Conservation (phyloP, 1,140 invertebrate species). For the Phortica variegata region DNA sequence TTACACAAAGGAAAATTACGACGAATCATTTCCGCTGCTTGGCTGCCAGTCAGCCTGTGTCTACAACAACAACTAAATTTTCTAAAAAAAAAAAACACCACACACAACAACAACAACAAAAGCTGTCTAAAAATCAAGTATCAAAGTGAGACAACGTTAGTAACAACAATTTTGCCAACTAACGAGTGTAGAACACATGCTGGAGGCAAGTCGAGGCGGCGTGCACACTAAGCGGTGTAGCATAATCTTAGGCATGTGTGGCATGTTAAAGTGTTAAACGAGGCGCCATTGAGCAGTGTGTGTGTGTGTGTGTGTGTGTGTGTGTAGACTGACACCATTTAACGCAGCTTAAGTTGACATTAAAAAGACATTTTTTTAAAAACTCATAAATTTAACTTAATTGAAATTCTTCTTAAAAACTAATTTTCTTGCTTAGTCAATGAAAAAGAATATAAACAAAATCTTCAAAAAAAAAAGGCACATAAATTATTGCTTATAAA, state of each 20-base stretch:
- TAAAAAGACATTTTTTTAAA: constrained; percentile 29
- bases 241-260: too few species aligned
- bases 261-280: too few species aligned
- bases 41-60: constrained; percentile 30
- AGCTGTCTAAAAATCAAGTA: not conserved
- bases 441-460: constrained; percentile 34
- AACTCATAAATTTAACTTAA: constrained; percentile 50
- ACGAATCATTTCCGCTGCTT: constrained; percentile 56
- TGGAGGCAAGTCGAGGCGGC: too few species aligned
- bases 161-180: too few species aligned
- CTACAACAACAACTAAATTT: constrained; percentile 32
- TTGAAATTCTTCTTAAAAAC: constrained; percentile 42
- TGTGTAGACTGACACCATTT: too few species aligned
- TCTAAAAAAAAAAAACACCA: not conserved
- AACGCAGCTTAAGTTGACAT: not conserved
- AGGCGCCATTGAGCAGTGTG: too few species aligned
- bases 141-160: too few species aligned
- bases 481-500: constrained; percentile 32
- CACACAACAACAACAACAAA: constrained; percentile 1
- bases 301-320: too few species aligned
- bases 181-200: too few species aligned
- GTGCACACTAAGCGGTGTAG: too few species aligned
- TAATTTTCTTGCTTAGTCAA: constrained; percentile 7
- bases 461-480: constrained; percentile 33
- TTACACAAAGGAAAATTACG: constrained; percentile 57